Evolutionary conservation across 2,113 vertebrate genomes (phyloP).

Genomic region (Heterotis niloticus): DNA sequence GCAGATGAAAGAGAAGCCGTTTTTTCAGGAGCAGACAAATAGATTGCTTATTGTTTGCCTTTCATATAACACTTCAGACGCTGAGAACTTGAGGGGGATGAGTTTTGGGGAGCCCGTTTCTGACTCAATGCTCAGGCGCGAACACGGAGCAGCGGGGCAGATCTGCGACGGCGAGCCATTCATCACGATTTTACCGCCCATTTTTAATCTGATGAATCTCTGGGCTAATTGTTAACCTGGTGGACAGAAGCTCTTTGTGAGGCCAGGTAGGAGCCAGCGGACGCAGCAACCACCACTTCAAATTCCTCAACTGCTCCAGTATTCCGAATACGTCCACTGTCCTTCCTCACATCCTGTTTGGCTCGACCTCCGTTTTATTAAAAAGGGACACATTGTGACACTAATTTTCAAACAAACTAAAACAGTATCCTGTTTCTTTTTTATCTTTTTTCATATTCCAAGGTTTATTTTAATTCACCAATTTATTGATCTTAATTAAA

Average conservation of each 20-base stretch:
- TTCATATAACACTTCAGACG: slow-evolving; percentile 68
- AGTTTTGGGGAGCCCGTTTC: not conserved
- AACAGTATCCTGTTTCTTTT: slow-evolving; percentile 29
- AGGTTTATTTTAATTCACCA: slow-evolving; percentile 26
- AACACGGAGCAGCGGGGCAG: slow-evolving; percentile 5
- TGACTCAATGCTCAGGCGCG: not conserved
- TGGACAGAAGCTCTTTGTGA: slow-evolving; percentile 29
- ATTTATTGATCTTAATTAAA: slow-evolving; percentile 36
- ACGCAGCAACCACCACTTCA: not conserved
- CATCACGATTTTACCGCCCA: slow-evolving; percentile 12
- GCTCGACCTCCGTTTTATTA: slow-evolving; percentile 39
- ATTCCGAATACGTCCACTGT: slow-evolving; percentile 1
- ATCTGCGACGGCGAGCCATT: not conserved
- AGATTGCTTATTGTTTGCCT: slow-evolving; percentile 74
- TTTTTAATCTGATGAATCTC: slow-evolving; percentile 21
- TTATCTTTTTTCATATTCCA: slow-evolving; percentile 22
- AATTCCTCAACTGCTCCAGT: not conserved
- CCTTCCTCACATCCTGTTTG: slow-evolving; percentile 31
- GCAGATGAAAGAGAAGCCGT: slow-evolving; percentile 72
- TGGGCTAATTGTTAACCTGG: slow-evolving; percentile 33
- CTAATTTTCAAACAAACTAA: slow-evolving; percentile 28
- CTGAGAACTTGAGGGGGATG: slow-evolving; percentile 36
- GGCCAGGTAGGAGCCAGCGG: not conserved
- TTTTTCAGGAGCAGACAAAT: slow-evolving; percentile 66
- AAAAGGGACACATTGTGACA: slow-evolving; percentile 36